Evolutionary conservation across 2,113 vertebrate species (phyloP), one percentile per base, ranked within the genome.

Genomic region (Catharus fuscescens): DNA sequence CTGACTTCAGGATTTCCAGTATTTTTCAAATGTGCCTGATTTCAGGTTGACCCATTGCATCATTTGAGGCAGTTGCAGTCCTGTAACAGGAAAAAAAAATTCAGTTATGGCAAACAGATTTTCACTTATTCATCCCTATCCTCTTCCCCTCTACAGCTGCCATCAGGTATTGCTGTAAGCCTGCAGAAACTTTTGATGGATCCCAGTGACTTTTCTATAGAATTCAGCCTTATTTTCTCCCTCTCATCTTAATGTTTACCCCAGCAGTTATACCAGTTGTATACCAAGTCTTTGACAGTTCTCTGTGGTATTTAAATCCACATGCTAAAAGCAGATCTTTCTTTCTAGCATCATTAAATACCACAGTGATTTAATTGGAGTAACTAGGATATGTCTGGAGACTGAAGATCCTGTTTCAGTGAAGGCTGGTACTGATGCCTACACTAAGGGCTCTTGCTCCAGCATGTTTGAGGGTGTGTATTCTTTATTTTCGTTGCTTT

Each of bases 1-100:
- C 62, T 89, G 88, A 93, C 80, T 95, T 87, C 86, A 77, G 71
- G 92, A 89, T 96, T 96, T 97, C 96, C 94, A 91, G 64, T 83
- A 54, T 95, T 80, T 97, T 93, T 94, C 81, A 70, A 69, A 76
- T 36, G 18, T 60, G 76, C 47, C 71, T 93, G 80, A 44, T 82
- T 95, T 59, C 69, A 71, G 84, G 81, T 89, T 86, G 82, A 78
- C 60, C 66, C 42, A 6, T 80, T 65, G 77, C 86, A 72, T 85
- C 71, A 76, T 71, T 86, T 66, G 93, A 78, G 93, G 53, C 70
- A 71, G 38, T 88, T 85, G 83, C 14, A 24, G 84, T 94, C 67
- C 86, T 95, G 61, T 53, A 70, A 90, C 38, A 28, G 65, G 56
- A n/a, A 18, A 31, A 77, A 48, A 25, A 60, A n/a, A 31, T 89